These are phyloP conservation scores for Aeoliscus strigatus DNA, from an alignment of 2,797 vertebrate species.

Conservation along the genomic window DNA sequence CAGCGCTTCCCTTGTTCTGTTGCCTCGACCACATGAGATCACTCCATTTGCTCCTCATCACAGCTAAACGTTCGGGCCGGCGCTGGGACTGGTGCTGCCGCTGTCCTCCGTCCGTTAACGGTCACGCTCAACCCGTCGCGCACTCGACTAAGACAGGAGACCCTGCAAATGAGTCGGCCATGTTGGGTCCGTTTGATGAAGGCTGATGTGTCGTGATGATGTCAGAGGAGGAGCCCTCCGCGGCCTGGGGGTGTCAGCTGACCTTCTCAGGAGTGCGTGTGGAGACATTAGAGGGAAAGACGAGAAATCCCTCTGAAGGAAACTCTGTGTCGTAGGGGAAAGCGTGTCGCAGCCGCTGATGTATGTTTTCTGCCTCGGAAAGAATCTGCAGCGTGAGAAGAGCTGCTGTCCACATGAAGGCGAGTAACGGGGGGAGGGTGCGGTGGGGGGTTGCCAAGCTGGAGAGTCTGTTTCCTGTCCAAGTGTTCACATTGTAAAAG, in stretches of 20 bases:
- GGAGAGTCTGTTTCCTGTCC: constrained; percentile 55
- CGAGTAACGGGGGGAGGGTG: constrained; percentile 34
- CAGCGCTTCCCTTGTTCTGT: constrained; percentile 50
- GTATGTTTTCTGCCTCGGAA: constrained; percentile 5
- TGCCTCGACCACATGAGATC: constrained; percentile 64
- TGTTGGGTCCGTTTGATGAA: too few species aligned
- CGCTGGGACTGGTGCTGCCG: too few species aligned
- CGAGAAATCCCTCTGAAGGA: constrained; percentile 30
- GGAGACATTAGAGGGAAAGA: constrained; percentile 33
- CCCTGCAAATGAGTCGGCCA: too few species aligned
- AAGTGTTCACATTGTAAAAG: constrained; percentile 51
- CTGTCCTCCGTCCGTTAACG: too few species aligned
- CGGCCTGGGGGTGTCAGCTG: too few species aligned
- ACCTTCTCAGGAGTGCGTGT: too few species aligned
- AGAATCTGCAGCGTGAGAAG: constrained; percentile 45
- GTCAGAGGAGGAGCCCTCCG: too few species aligned
- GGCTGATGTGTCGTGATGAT: too few species aligned
- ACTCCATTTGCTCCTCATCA: constrained; percentile 69
- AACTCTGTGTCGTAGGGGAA: constrained; percentile 33
- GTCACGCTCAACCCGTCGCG: too few species aligned
- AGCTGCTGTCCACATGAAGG: constrained; percentile 8
- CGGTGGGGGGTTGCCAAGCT: too few species aligned
- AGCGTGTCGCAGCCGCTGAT: constrained; percentile 22
- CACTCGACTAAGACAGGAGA: too few species aligned
- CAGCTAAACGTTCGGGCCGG: constrained; percentile 47